phyloP scores from a whole-genome alignment of 1,140 invertebrate genomes.

The Drosophila nigrodunni region DNA sequence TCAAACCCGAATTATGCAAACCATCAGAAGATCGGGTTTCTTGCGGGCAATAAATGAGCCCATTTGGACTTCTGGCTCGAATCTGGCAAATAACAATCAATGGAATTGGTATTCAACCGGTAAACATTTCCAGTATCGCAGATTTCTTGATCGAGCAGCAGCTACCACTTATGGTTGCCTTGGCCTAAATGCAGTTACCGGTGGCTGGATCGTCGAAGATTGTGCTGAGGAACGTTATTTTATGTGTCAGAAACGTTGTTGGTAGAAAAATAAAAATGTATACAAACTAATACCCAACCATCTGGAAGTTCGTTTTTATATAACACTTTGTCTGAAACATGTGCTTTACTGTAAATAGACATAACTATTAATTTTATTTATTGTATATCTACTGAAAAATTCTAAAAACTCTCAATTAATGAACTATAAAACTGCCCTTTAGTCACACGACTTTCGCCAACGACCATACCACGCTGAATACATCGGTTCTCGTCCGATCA shows the following conservation, averaged over 20 bases:
- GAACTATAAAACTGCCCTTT: too few species aligned
- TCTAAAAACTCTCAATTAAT: too few species aligned
- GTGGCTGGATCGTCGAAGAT: constrained; percentile 1
- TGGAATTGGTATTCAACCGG: constrained; percentile 29
- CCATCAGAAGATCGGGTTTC: not conserved
- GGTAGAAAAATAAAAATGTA: not conserved
- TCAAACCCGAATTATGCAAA: not conserved
- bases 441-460: constrained; percentile 16
- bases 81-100: constrained; percentile 2
- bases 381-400: too few species aligned
- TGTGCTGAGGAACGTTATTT: constrained; percentile 21
- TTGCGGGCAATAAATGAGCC: constrained; percentile 7
- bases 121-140: not conserved
- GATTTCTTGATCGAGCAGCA: not conserved
- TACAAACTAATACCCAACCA: too few species aligned
- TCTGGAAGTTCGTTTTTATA: too few species aligned
- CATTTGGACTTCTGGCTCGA: constrained; percentile 29
- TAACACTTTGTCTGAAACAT: too few species aligned
- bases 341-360: too few species aligned
- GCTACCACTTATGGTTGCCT: not conserved
- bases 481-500: constrained; percentile 87
- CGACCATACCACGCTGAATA: constrained; percentile 81
- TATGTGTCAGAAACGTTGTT: constrained; percentile 31
- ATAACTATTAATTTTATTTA: too few species aligned
- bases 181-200: not conserved